Percentiles rank a stretch among this genome's conserved stretches.
Conservation (phyloP, 2,113 vertebrate species). For the Cephalopholis sonnerati region DNA sequence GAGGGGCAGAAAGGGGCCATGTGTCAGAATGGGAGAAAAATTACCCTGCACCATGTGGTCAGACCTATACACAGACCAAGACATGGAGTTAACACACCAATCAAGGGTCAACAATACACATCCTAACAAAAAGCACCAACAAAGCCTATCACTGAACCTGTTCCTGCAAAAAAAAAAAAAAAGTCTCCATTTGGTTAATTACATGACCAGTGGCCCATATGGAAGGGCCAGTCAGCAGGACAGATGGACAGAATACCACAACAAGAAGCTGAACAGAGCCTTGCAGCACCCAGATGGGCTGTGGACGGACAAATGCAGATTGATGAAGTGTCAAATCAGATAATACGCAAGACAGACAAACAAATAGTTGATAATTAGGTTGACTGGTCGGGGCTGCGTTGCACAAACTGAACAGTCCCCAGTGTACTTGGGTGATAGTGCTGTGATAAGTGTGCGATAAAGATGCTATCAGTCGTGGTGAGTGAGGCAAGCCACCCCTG, state of each 20-base stretch:
- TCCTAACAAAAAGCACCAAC: conserved; percentile 10
- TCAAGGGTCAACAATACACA: conserved; percentile 33
- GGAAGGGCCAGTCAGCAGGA: conserved; percentile 49
- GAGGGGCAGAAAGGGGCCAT: conserved; percentile 67
- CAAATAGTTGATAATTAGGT: conserved; percentile 54
- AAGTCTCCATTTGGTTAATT: conserved; percentile 57
- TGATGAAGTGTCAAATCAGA: conserved; percentile 62
- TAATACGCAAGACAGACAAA: conserved; percentile 48
- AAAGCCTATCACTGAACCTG: conserved; percentile 29
- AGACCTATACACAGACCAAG: conserved; percentile 52
- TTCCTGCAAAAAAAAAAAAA: conserved; percentile 14
- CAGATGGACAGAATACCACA: conserved; percentile 71
- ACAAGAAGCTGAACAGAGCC: conserved; percentile 53
- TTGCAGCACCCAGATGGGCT: conserved; percentile 64
- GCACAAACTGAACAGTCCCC: neutral
- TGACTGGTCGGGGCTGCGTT: conserved; percentile 11
- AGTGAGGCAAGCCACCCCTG: conserved; percentile 65
- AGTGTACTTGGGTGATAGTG: conserved; percentile 37
- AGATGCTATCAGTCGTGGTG: conserved; percentile 75
- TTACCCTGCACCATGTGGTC: conserved; percentile 74
- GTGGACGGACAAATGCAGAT: conserved; percentile 51
- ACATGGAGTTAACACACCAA: conserved; percentile 48
- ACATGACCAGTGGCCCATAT: conserved; percentile 65
- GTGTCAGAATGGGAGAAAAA: conserved; percentile 79
- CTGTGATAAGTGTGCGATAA: conserved; percentile 71